Base-by-base conservation (phyloP, 2,797 vertebrate genomes). In the Paedocypris micromegethes region DNA sequence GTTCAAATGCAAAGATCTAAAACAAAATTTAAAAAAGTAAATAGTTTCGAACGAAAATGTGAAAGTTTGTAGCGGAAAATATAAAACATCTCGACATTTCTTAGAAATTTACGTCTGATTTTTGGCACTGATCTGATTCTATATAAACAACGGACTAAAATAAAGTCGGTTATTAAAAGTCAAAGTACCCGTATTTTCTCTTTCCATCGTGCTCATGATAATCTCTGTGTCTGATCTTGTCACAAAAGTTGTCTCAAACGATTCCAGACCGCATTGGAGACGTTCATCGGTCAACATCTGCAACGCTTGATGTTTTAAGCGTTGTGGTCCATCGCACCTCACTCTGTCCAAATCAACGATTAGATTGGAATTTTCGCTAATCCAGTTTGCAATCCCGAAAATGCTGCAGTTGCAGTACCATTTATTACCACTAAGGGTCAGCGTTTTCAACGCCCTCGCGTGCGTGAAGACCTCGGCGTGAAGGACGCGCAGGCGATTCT, bases 341-440 rank as follows among this genome's bases (percentile, higher is more conserved):
- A 81, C 76, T 2, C 59, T 8, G 0, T 77, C 55, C 51, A 49
- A 76, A 53, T 83, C 78, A 9, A 6, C 4, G 51, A 90, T 76
- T 46, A 80, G 6, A 0, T 5, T 58, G 40, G 52, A 23, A 76
- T 87, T 91, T 38, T 68, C 63, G 7, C 37, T 82, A 8, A 95
- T 83, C 94, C 95, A 96, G 46, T 69, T 66, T 6, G 46, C 82
- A 61, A 95, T 82, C 5, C 68, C 88, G 80, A 84, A 74, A 55
- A 95, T 89, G 45, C 70, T 72, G 72, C 93, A 96, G 66, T 83
- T 78, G 0, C 94, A 97, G 54, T 83, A 76, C 95, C 94, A 96
- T 50, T 78, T 89, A 74, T 95, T 95, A 2, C 50, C 6, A 0
- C 84, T 83, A 51, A 96, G 79, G 47, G 1, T 47, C 42, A 91